Percentiles rank a stretch among this genome's conserved stretches.
phyloP scores from a whole-genome alignment of 2,888 invertebrate genomes.

The Aporophyla nigra region DNA sequence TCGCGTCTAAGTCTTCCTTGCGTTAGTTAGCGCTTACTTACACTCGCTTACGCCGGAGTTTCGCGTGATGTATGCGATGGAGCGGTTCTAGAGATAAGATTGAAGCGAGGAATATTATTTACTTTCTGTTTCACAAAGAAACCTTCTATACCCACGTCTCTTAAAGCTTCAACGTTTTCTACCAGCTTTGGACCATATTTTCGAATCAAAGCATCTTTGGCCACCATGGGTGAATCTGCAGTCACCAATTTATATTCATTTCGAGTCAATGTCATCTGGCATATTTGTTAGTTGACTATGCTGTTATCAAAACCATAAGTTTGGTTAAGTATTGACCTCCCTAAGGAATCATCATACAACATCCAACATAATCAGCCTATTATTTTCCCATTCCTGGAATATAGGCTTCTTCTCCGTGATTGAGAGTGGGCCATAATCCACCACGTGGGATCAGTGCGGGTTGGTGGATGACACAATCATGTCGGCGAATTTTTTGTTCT shows the following conservation, averaged over 20 bases:
- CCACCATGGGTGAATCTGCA: no score
- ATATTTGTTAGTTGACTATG: background rate
- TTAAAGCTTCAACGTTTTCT: background rate
- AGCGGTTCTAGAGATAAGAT: constrained; percentile 35
- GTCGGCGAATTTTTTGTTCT: no score
- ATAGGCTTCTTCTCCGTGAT: no score
- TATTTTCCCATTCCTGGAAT: no score
- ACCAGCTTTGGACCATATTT: background rate
- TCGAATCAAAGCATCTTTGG: background rate
- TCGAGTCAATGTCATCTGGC: accelerated
- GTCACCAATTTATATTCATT: background rate
- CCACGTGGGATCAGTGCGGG: no score
- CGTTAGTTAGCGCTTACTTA: constrained; percentile 86
- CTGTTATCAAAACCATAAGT: background rate
- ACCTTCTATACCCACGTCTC: background rate
- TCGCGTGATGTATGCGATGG: constrained; percentile 65
- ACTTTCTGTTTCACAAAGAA: background rate
- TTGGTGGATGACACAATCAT: no score
- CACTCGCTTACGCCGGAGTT: constrained; percentile 69
- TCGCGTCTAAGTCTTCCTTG: constrained; percentile 82
- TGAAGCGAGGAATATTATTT: constrained; percentile 31
- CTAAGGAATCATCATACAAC: background rate
- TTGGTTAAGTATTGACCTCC: background rate
- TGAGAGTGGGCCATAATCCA: no score
- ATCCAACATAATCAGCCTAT: no score